Base-by-base conservation (phyloP, 2,113 vertebrate species). In the Carassius gibelio region DNA sequence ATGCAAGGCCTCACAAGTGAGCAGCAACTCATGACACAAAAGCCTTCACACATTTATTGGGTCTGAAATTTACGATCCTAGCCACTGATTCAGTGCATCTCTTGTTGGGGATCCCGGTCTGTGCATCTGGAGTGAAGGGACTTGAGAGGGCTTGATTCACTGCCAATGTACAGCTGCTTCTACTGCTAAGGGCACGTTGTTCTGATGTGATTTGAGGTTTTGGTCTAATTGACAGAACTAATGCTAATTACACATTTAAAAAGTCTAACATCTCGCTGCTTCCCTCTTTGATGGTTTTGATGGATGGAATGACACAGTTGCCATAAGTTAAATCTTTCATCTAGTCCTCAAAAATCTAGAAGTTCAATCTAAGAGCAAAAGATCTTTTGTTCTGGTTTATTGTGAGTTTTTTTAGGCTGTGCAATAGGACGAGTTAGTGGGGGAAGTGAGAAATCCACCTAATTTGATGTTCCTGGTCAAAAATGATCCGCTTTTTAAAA, bases 1-100 rank as follows among this genome's bases (percentile, higher is more conserved):
- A 95, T 84, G 89, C 94, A 93, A 95, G 94, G 88, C 84, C 82
- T 89, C 86, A 94, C 92, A 93, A 87, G 8, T 87, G 82, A 94
- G 89, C 84, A 71, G 71, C n/a, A 80, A 66, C 14, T 81, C 74
- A 74, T 77, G 38, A 30, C 68, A 45, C 52, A 88, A 38, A 30
- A 66, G 86, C 89, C 88, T 91, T 89, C 90, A 89, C 81, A 94
- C 91, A 91, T 87, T 79, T 79, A 78, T 61, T 34, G n/a, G 76
- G 55, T 79, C 76, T 42, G 21, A 61, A 86, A 90, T 85, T 83
- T 72, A 85, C 19, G 57, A 81, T 42, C 42, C 8, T 42, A 42
- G 45, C 19, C 55, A 81, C 62, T 64, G 83, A 78, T 78, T 83
- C 26, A 36, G 11, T 3, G 4, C 42, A 26, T 52, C 69, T 64